Conservation (phyloP, 2,113 vertebrate species). For the Oxyura jamaicensis region DNA sequence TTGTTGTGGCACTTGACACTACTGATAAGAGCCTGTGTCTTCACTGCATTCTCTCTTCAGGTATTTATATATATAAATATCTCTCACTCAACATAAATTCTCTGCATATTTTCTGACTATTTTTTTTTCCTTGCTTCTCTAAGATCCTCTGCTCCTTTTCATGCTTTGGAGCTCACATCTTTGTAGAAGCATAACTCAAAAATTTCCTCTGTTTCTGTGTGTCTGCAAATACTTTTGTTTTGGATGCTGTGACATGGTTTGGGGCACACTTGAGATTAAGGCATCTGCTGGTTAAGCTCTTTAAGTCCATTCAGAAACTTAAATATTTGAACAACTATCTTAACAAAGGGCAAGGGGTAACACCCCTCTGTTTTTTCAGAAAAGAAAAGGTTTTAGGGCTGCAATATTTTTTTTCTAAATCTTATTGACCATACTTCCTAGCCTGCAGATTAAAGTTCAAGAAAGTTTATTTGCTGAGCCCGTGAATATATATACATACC, state of each 20-base stretch:
- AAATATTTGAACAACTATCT: conserved; percentile 69
- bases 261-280: background rate
- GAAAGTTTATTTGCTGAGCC: conserved; percentile 10
- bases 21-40: background rate
- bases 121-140: background rate
- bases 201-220: background rate
- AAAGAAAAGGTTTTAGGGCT: conserved; percentile 49
- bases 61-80: background rate
- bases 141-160: background rate
- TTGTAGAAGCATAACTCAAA: background rate
- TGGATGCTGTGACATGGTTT: background rate
- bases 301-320: conserved; percentile 32
- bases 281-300: background rate
- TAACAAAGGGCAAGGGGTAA: conserved; percentile 20
- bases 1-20: background rate
- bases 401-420: background rate
- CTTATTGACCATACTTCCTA: background rate
- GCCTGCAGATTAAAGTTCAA: conserved; percentile 38
- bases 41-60: background rate
- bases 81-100: rapidly evolving
- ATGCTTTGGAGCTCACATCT: background rate
- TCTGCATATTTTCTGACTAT: background rate
- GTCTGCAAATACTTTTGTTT: background rate
- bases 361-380: conserved; percentile 24
- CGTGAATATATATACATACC: conserved; percentile 3